phyloP scores from a whole-genome alignment of 2,113 vertebrate genomes.

The Pteronura brasiliensis region DNA sequence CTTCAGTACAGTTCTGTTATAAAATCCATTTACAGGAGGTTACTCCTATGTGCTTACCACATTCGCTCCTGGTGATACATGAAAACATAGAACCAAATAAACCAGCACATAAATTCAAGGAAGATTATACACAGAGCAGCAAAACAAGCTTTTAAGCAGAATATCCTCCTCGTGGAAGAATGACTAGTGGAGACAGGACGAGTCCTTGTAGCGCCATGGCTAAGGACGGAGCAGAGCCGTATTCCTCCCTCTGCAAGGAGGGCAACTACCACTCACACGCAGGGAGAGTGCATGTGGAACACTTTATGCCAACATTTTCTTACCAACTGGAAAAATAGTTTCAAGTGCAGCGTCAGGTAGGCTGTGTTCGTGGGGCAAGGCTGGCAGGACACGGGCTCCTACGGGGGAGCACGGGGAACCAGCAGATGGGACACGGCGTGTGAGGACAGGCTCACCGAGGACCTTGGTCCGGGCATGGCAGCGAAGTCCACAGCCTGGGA shows the following conservation, averaged over 20 bases:
- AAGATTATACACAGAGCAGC: neutral
- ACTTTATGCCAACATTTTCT: neutral
- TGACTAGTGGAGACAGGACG: neutral
- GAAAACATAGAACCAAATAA: constrained; percentile 4
- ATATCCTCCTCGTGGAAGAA: neutral
- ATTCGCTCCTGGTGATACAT: constrained; percentile 31
- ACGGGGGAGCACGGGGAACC: fast-evolving
- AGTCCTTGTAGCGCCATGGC: neutral
- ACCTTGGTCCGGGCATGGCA: neutral
- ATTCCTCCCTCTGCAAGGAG: too few relatives aligned
- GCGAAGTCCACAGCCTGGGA: neutral
- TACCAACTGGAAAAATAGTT: neutral
- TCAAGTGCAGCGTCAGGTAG: neutral
- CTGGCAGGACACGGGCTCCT: neutral
- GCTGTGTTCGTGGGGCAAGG: neutral
- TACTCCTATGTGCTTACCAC: constrained; percentile 56
- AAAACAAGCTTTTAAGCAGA: neutral
- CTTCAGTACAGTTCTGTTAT: constrained; percentile 53
- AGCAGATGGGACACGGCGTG: neutral
- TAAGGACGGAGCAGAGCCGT: neutral
- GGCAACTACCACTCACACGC: fast-evolving
- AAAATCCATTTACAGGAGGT: constrained; percentile 63
- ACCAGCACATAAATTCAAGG: neutral
- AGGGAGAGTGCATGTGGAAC: fast-evolving
- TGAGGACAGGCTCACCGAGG: too few relatives aligned